These are phyloP conservation scores for Mormyrus lacerda DNA, from an alignment of 2,113 vertebrate species.

Conservation along the genomic window DNA sequence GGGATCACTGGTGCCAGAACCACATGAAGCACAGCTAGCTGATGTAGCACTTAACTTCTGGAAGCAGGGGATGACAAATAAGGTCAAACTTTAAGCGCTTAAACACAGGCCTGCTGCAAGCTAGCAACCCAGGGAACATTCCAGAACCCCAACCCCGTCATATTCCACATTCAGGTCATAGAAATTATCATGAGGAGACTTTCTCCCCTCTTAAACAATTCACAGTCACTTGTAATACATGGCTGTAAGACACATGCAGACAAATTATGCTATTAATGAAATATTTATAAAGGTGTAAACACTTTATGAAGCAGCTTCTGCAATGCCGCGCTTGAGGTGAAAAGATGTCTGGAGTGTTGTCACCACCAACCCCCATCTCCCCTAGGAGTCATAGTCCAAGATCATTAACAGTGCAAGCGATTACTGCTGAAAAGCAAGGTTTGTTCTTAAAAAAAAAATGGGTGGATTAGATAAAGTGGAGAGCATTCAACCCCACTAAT, in stretches of 20 bases:
- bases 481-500: neutral
- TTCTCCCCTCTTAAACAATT: neutral
- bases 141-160: neutral
- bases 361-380: neutral
- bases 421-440: neutral
- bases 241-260: neutral
- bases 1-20: neutral
- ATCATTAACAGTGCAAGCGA: neutral
- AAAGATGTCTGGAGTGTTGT: neutral
- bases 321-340: neutral
- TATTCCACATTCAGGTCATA: neutral
- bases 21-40: neutral
- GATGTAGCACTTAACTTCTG: neutral
- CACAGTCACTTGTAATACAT: neutral
- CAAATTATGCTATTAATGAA: neutral
- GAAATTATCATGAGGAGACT: neutral
- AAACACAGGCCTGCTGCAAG: neutral
- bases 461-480: neutral
- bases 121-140: neutral
- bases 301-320: neutral
- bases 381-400: neutral
- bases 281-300: neutral
- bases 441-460: neutral
- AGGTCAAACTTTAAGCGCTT: neutral
- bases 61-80: neutral